Base-by-base conservation (phyloP, 2,888 invertebrate species). In the Drosophila leonis region DNA sequence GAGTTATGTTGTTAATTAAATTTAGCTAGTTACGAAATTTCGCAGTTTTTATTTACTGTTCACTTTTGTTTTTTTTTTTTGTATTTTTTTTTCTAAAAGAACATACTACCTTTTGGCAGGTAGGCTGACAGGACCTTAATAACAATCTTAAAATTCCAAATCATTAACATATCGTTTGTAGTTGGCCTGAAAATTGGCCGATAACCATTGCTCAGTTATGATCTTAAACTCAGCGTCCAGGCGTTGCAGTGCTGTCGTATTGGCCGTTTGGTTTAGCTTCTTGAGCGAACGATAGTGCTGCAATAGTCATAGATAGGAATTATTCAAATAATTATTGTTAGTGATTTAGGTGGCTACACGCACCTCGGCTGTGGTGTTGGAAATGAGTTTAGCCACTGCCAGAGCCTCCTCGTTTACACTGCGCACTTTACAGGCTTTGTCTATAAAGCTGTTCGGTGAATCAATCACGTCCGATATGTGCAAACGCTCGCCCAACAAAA, bases 341-440 rank as follows among this genome's bases (percentile, higher is more conserved):
- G 13, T 12, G 1, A 15, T 7, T 48, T 1, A 5, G 31, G 0
- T 9, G 13, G 0, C 4, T 12, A 0, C 13, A 65, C 72, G 79
- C 78, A 98, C 98, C 94, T 96, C 96, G 65, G 94, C 93, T 0
- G 97, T 97, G 83, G 96, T 95, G 46, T 94, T 94, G 29, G 97
- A 95, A 92, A 98, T 95, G 66, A 95, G 94, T 78, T 94, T 94
- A 27, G 96, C 94, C 46, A 95, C 94, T 18, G 95, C 94, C 57
- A 96, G 94, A 27, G 97, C 94, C 91, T 97, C 97, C 63, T 96
- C 96, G 83, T 95, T 95, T 89, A 97, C 96, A 82, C 95, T 95
- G 71, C 95, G 95, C 0, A 97, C 95, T 95, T 96, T 96, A 75
- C 98, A 94, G 56, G 96, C 94, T 90, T 97, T 96, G 56, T 97